phyloP scores from a whole-genome alignment of 2,888 invertebrate species.

The Drosophila tripunctata region DNA sequence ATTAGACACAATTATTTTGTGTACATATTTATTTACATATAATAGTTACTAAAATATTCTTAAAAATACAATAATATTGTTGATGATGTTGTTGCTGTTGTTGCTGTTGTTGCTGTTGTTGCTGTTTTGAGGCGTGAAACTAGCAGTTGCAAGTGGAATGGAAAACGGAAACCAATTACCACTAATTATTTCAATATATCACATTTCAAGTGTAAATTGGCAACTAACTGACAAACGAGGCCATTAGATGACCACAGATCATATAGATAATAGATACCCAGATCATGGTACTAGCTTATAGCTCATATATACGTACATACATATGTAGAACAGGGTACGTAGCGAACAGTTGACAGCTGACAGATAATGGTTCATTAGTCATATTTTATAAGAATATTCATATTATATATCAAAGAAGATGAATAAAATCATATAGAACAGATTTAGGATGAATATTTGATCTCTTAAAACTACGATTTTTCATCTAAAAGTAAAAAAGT shows the following conservation, averaged over 20 bases:
- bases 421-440: too few relatives aligned
- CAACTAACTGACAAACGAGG: conserved; percentile 24
- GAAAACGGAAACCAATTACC: conserved; percentile 41
- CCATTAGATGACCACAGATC: conserved; percentile 1
- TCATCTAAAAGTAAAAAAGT: too few relatives aligned
- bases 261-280: conserved; percentile 2
- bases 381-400: not conserved
- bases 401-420: too few relatives aligned
- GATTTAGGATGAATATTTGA: too few relatives aligned
- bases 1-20: not conserved
- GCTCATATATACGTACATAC: not conserved
- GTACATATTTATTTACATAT: conserved; percentile 6
- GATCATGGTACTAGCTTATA: not conserved
- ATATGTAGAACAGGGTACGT: not conserved
- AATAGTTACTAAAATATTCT: not conserved
- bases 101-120: not conserved
- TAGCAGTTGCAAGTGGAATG: conserved; percentile 14
- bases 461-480: too few relatives aligned
- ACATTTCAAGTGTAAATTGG: conserved; percentile 26
- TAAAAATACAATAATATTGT: conserved; percentile 26
- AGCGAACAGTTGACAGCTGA: not conserved
- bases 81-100: not conserved
- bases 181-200: conserved; percentile 40
- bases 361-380: not conserved
- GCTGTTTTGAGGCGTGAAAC: conserved; percentile 8